phyloP scores from a whole-genome alignment of 2,888 invertebrate genomes.

The Calameuta idolon region DNA sequence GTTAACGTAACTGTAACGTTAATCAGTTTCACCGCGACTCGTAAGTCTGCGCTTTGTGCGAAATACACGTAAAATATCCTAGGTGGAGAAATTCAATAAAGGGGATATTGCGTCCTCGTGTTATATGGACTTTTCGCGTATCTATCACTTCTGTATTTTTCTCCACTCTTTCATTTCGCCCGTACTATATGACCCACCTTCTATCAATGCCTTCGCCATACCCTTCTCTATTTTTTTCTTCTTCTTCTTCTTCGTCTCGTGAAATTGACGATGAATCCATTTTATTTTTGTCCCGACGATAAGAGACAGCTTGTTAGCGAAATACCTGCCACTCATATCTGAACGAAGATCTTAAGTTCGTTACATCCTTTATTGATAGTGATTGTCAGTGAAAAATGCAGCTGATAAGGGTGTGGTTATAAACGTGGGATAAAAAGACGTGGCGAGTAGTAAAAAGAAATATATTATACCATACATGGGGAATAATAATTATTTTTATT shows the following conservation, averaged over 20 bases:
- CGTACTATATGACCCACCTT: neutral
- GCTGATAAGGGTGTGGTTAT: neutral
- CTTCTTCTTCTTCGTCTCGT: neutral
- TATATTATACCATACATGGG: neutral
- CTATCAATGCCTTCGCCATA: neutral
- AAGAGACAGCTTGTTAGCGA: slow-evolving; percentile 2
- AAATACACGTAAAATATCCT: neutral
- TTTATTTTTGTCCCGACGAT: neutral
- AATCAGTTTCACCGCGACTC: neutral
- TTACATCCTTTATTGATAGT: neutral
- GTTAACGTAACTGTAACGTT: neutral
- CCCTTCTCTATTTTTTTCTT: neutral
- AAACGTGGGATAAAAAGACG: neutral
- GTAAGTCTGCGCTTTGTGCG: neutral
- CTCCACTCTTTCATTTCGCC: neutral
- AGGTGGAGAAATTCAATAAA: neutral
- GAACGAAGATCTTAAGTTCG: neutral
- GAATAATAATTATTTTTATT: neutral
- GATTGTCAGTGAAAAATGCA: neutral
- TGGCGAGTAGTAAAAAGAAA: neutral
- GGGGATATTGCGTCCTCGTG: neutral
- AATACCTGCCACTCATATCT: neutral
- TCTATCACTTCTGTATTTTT: neutral
- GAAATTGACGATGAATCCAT: slow-evolving; percentile 1
- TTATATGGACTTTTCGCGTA: neutral